Conservation (phyloP, 2,797 vertebrate species). For the Manis crassicaudata region DNA sequence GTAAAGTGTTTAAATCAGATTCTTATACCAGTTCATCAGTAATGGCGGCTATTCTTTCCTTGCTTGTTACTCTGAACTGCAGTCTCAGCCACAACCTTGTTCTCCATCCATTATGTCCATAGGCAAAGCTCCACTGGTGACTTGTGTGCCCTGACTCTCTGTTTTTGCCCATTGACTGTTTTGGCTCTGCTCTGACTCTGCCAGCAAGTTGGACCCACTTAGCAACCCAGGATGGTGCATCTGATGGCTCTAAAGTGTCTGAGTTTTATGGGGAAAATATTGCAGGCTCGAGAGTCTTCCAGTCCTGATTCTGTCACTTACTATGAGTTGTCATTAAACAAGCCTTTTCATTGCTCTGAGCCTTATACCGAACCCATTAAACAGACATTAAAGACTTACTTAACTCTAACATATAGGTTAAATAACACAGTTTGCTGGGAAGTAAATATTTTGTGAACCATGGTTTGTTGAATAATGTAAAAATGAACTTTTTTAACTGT, state of each 20-base stretch:
- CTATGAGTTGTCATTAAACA: neutral
- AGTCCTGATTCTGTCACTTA: neutral
- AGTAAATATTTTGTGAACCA: neutral
- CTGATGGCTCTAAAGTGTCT: neutral
- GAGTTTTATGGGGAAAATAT: neutral
- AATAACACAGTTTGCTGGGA: neutral
- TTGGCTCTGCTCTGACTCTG: neutral
- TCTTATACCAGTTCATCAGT: neutral
- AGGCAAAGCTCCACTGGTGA: neutral
- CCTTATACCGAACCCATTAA: neutral
- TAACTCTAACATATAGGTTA: neutral
- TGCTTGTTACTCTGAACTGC: neutral
- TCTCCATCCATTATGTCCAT: neutral
- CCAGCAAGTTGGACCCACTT: neutral
- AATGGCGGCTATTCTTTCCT: neutral
- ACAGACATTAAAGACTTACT: neutral
- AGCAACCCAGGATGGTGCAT: neutral
- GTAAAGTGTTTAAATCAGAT: neutral
- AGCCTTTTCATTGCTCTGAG: neutral
- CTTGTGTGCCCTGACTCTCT: neutral
- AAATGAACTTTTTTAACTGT: neutral
- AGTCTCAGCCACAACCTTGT: rapidly evolving
- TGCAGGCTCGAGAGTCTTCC: neutral
- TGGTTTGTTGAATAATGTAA: neutral
- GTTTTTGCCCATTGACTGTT: neutral